Conservation (phyloP, 2,888 invertebrate species). For the Pandemis corylana region DNA sequence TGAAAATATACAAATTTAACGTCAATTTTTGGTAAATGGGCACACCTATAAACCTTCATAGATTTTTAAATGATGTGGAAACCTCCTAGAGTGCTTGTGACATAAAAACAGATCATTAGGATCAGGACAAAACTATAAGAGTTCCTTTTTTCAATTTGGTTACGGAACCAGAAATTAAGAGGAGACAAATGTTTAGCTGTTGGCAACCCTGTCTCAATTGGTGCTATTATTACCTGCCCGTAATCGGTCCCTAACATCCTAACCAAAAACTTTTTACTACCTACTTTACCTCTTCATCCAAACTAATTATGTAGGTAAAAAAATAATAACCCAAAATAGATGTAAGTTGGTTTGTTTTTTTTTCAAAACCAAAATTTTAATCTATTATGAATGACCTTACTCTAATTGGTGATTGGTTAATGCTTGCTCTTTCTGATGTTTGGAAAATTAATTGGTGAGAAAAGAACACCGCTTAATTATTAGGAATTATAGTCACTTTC, state of each 20-base stretch:
- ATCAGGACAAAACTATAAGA: too few relatives aligned
- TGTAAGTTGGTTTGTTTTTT: conserved; percentile 18
- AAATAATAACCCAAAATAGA: conserved; percentile 26
- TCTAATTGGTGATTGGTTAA: conserved; percentile 8
- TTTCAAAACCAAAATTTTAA: conserved; percentile 8
- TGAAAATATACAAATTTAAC: too few relatives aligned
- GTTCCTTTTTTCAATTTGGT: too few relatives aligned
- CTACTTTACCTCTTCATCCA: conserved; percentile 47
- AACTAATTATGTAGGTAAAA: conserved; percentile 46
- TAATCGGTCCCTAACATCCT: conserved; percentile 60
- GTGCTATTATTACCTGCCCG: conserved; percentile 59
- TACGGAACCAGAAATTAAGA: too few relatives aligned
- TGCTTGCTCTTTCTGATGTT: conserved; percentile 1
- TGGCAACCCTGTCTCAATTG: conserved; percentile 3
- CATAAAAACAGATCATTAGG: too few relatives aligned
- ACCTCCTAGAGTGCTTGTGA: too few relatives aligned
- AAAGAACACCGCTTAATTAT: neutral
- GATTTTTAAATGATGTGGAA: too few relatives aligned
- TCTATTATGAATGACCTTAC: conserved; percentile 10
- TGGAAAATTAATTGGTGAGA: neutral
- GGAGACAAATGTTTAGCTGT: neutral
- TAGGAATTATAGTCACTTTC: too few relatives aligned
- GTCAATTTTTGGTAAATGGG: too few relatives aligned
- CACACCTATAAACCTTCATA: too few relatives aligned
- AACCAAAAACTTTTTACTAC: conserved; percentile 63